These are phyloP conservation scores for Cosmia pyralina DNA, from an alignment of 2,888 invertebrate species.

Conservation along the genomic window DNA sequence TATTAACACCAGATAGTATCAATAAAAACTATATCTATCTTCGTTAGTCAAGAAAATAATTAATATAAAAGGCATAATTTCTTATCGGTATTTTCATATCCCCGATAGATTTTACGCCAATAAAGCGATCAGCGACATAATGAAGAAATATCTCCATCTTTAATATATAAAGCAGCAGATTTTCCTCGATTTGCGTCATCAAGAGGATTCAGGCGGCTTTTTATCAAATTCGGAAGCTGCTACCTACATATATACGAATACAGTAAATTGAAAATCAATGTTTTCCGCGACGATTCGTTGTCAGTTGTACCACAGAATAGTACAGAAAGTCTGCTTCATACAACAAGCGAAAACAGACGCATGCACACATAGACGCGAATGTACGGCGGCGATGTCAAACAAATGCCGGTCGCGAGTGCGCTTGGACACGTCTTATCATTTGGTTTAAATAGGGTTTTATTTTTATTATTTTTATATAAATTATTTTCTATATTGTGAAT, in stretches of 20 bases:
- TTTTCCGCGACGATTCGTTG: slow-evolving; percentile 18
- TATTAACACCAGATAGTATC: slow-evolving; percentile 21
- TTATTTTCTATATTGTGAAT: too few relatives aligned
- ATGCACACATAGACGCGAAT: background rate
- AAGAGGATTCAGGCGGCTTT: slow-evolving; percentile 31
- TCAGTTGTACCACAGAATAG: background rate
- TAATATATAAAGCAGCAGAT: slow-evolving; percentile 20
- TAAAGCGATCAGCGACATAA: slow-evolving; percentile 29
- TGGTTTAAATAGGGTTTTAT: too few relatives aligned
- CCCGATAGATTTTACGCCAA: slow-evolving; percentile 12
- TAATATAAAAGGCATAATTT: slow-evolving; percentile 24
- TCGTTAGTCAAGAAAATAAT: slow-evolving; percentile 8
- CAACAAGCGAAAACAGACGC: background rate
- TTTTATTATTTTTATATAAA: too few relatives aligned
- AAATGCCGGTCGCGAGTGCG: background rate
- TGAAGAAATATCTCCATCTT: slow-evolving; percentile 31
- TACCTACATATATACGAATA: slow-evolving; percentile 15
- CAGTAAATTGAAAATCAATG: slow-evolving; percentile 60
- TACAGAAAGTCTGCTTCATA: background rate
- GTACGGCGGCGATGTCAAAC: background rate
- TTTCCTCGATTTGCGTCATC: slow-evolving; percentile 25
- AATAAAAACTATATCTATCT: slow-evolving; percentile 6
- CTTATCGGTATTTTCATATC: slow-evolving; percentile 36
- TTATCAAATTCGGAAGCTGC: slow-evolving; percentile 46
- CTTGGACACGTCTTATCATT: background rate